These are phyloP conservation scores for Diplodus puntazzo DNA, from an alignment of 2,797 vertebrate species.

Conservation along the genomic window DNA sequence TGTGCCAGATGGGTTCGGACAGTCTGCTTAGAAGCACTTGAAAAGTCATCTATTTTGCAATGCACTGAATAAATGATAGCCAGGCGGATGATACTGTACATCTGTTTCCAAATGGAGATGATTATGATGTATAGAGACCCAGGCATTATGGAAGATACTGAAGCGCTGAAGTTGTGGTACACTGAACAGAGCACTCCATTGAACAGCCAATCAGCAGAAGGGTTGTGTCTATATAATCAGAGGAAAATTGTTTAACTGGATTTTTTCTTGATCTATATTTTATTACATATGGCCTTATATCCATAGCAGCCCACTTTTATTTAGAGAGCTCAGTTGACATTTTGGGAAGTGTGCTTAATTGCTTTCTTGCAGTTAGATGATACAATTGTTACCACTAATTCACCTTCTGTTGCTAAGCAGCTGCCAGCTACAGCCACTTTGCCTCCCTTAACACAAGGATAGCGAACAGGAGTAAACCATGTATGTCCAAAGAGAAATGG, in stretches of 20 bases:
- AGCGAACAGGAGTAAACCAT: too few relatives aligned
- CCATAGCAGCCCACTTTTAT: neutral
- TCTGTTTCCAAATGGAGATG: conserved; percentile 41
- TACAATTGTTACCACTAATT: neutral
- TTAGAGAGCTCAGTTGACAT: neutral
- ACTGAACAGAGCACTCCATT: neutral
- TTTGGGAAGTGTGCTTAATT: neutral
- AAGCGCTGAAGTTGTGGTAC: conserved; percentile 7
- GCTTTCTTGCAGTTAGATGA: neutral
- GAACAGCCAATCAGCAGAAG: conserved; percentile 2
- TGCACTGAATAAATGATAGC: conserved; percentile 18
- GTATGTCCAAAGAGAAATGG: too few relatives aligned
- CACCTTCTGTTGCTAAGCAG: neutral
- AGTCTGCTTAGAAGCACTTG: conserved; percentile 43
- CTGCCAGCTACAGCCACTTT: neutral
- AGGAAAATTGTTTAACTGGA: neutral
- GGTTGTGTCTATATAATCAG: neutral
- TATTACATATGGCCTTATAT: neutral
- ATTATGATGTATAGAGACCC: conserved; percentile 37
- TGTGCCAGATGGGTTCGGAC: conserved; percentile 45
- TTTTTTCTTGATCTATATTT: neutral
- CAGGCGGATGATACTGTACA: conserved; percentile 16
- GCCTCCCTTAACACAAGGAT: neutral
- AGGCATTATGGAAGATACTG: conserved; percentile 4
- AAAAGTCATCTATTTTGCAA: conserved; percentile 24